Percentiles rank a stretch among this genome's conserved stretches.
Evolutionary conservation across 2,888 invertebrate species (phyloP).

Genomic region (Morinoia aosen): DNA sequence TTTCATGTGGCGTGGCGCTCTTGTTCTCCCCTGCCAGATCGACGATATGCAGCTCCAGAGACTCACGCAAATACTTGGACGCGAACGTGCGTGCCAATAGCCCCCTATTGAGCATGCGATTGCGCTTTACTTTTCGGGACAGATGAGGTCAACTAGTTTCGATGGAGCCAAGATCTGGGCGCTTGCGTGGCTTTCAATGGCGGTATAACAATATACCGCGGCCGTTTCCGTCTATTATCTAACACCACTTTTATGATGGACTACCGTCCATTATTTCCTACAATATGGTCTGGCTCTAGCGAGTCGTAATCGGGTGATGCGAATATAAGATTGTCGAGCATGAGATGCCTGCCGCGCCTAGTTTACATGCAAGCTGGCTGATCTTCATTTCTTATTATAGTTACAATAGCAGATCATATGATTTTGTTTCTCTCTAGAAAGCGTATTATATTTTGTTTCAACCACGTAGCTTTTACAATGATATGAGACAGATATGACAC

Average conservation of each 20-base stretch:
- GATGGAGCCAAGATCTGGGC: constrained; percentile 15
- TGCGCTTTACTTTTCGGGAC: constrained; percentile 37
- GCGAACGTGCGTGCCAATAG: constrained; percentile 38
- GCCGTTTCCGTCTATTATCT: constrained; percentile 43
- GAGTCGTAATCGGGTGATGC: constrained; percentile 34
- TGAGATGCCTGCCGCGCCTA: constrained; percentile 33
- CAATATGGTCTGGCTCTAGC: constrained; percentile 31
- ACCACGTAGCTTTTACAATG: neutral
- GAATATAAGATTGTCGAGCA: constrained; percentile 43
- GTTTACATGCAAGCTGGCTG: neutral
- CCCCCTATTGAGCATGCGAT: constrained; percentile 28
- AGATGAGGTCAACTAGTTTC: constrained; percentile 35
- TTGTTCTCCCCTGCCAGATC: neutral
- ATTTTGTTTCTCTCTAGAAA: neutral
- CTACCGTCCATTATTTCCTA: constrained; percentile 48
- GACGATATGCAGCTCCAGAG: neutral
- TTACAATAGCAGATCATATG: neutral
- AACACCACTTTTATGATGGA: constrained; percentile 49
- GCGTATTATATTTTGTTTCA: neutral
- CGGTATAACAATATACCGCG: constrained; percentile 48
- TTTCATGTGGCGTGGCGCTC: neutral
- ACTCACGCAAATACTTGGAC: constrained; percentile 9
- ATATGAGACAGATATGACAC: neutral
- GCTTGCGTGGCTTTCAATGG: constrained; percentile 43
- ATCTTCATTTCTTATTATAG: neutral